A percentile compares a stretch with the other conserved stretches of the same genome.
Evolutionary conservation across 2,113 vertebrate species (phyloP).

Genomic region (Synchiropus splendidus): DNA sequence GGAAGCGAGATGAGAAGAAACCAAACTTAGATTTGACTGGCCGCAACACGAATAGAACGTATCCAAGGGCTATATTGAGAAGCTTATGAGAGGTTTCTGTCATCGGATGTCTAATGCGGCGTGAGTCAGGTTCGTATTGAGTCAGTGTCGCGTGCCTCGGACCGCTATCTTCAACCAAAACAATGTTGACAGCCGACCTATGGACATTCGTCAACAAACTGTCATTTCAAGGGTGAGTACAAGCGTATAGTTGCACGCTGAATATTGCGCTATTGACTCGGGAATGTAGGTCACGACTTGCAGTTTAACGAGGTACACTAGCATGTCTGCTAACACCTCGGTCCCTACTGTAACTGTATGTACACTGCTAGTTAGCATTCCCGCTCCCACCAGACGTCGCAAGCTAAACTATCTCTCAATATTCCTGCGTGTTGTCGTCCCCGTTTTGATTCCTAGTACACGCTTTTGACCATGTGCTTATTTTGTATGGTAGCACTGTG

Average conservation of each 20-base stretch:
- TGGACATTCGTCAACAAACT: slow-evolving; percentile 38
- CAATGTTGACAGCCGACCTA: slow-evolving; percentile 66
- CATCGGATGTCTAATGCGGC: slow-evolving; percentile 1
- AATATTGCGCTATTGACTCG: background rate
- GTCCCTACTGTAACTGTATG: slow-evolving; percentile 4
- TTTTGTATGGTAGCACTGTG: background rate
- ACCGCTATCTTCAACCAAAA: slow-evolving; percentile 53
- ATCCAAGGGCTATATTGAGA: background rate
- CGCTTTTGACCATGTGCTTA: background rate
- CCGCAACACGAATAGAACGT: background rate
- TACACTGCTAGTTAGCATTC: slow-evolving; percentile 27
- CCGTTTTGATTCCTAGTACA: no score
- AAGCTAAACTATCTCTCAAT: no score
- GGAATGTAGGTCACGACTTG: background rate
- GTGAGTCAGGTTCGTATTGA: slow-evolving; percentile 18
- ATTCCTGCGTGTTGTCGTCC: no score
- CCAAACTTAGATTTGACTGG: slow-evolving; percentile 11
- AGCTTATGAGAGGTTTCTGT: background rate
- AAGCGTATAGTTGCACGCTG: background rate
- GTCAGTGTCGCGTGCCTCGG: slow-evolving; percentile 38
- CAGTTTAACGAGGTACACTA: background rate
- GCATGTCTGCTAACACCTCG: slow-evolving; percentile 1
- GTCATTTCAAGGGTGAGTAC: slow-evolving; percentile 55
- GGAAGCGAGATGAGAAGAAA: slow-evolving; percentile 23
- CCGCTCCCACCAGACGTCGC: no score